Evolutionary conservation across 2,113 vertebrate genomes (phyloP).

Genomic region (Centropristis striata): DNA sequence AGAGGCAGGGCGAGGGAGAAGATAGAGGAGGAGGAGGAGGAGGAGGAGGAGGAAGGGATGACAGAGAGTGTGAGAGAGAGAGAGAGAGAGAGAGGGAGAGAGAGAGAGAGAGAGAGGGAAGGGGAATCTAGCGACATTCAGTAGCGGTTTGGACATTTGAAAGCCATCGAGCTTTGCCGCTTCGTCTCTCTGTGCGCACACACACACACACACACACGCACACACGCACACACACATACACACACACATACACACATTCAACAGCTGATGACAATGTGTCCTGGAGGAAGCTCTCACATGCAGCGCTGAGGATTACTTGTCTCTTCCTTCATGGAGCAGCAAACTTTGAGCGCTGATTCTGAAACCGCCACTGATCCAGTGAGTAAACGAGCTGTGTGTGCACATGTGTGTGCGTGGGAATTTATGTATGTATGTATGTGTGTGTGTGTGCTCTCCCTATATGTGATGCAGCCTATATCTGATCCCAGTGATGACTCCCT

Average conservation of each 20-base stretch:
- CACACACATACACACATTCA: conserved; percentile 32
- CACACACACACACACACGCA: conserved; percentile 29
- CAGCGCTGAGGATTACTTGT: conserved; percentile 77
- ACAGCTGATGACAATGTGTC: conserved; percentile 75
- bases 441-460: conserved; percentile 3
- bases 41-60: conserved; percentile 42
- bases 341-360: conserved; percentile 87
- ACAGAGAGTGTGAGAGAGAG: conserved; percentile 38
- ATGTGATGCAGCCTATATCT: conserved; percentile 23
- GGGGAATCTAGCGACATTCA: conserved; percentile 71
- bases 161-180: conserved; percentile 66
- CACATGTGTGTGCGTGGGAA: background rate
- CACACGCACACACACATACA: conserved; percentile 30
- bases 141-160: conserved; percentile 60
- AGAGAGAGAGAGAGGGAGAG: conserved; percentile 27
- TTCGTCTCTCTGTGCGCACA: conserved; percentile 15
- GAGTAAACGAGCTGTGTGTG: conserved; percentile 57
- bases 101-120: conserved; percentile 43
- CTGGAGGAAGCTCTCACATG: conserved; percentile 58
- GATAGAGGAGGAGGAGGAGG: conserved; percentile 42
- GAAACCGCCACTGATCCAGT: conserved; percentile 76
- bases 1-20: conserved; percentile 58
- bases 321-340: conserved; percentile 89
- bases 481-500: conserved; percentile 10
- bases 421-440: conserved; percentile 8